Base-by-base conservation (phyloP, 2,113 vertebrate species). In the Lichenostomus cassidix region DNA sequence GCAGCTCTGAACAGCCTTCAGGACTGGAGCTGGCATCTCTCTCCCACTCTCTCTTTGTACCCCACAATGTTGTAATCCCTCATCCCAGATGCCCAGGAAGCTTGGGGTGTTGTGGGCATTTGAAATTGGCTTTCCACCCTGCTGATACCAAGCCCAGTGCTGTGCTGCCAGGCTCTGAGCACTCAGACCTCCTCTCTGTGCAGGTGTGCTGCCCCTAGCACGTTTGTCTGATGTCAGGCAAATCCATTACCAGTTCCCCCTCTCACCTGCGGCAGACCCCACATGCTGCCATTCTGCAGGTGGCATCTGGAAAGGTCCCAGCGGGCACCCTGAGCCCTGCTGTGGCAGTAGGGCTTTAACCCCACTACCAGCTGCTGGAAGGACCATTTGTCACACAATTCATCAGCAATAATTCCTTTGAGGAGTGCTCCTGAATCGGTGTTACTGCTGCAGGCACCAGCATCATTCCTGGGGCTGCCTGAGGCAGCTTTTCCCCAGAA, bases 61-160 rank as follows among this genome's bases (percentile, higher is more conserved):
- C 50, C 11, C n/a, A 11, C 16, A 2, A 11, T 21, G 28, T 14
- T 20, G 11, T 24, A 46, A 63, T 42, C 15, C 37, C 46, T 81
- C 0, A 0, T 65, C 77, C 23, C 79, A 25, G 42, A 73, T 8
- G 8, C 20, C 7, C 1, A 1, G 31, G 46, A 35, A 59, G 41
- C 23, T 62, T 39, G 8, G 52, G 39, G 33, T 5, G 1, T 31
- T 28, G 1, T 10, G 53, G 18, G 28, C 5, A 1, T 50, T 42
- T 25, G n/a, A 31, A 79, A 35, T 5, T 44, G 65, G n/a, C 56
- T 89, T 74, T 41, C 15, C 31, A 5, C 15, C 35, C 35, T 22
- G 27, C 46, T 37, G 15, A 63, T 29, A 33, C 27, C 8, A 41
- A 42, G 42, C 29, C 25, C 13, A 35, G 35, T 7, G 29, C 42